phyloP scores from a whole-genome alignment of 2,888 invertebrate genomes.

The Tenthredo notha region DNA sequence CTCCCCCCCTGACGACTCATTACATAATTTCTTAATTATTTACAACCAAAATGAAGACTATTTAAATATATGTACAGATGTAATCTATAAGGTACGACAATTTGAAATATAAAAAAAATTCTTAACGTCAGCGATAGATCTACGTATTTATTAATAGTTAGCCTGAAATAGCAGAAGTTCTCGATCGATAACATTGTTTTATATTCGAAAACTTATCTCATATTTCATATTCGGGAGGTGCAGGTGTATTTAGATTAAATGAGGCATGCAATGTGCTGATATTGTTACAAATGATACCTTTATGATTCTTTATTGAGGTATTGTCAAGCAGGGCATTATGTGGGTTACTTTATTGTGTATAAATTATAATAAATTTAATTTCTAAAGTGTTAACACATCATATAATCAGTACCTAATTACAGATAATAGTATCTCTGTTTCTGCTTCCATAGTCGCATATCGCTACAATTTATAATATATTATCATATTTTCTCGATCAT shows the following conservation, averaged over 20 bases:
- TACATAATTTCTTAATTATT: neutral
- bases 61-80: neutral
- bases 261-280: neutral
- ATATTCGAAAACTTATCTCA: neutral
- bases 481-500: neutral
- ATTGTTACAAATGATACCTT: neutral
- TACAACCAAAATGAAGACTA: neutral
- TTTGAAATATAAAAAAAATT: neutral
- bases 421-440: neutral
- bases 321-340: neutral
- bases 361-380: neutral
- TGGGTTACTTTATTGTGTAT: constrained; percentile 4
- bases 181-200: neutral
- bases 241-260: neutral
- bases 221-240: neutral
- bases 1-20: neutral
- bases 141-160: neutral
- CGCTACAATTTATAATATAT: neutral
- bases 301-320: neutral
- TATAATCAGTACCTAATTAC: neutral
- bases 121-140: neutral
- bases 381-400: neutral
- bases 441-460: neutral
- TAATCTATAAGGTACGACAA: neutral
- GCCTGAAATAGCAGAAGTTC: neutral